These are phyloP conservation scores for Conus canariensis DNA, from an alignment of 2,888 invertebrate genomes.

Conservation along the genomic window DNA sequence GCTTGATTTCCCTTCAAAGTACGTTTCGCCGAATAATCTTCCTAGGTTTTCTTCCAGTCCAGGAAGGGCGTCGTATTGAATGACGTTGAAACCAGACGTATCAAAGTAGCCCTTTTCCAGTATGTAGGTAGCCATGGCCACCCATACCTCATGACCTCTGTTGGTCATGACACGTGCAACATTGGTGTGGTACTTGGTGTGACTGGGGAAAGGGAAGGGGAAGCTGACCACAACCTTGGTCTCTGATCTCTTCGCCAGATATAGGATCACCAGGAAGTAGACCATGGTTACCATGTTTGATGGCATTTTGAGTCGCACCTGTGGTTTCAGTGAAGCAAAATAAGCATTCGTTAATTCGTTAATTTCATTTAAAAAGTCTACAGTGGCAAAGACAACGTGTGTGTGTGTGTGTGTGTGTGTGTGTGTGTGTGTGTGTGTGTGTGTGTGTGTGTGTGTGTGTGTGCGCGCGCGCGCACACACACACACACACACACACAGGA, in stretches of 20 bases:
- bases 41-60: background rate
- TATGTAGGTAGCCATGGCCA: background rate
- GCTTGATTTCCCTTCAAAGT: background rate
- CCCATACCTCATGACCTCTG: background rate
- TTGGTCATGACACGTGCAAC: background rate
- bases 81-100: background rate
- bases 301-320: background rate
- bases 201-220: background rate
- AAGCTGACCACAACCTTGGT: slow-evolving; percentile 14
- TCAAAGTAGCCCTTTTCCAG: background rate
- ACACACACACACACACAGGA: no score
- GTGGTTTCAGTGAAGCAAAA: no score
- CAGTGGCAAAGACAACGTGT: no score
- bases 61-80: background rate
- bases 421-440: no score
- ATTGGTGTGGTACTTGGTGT: slow-evolving; percentile 2
- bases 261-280: background rate
- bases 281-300: background rate
- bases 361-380: no score
- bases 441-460: no score
- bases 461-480: no score
- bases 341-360: no score
- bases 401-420: no score
- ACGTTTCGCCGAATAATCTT: background rate
- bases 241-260: background rate